Conservation (phyloP, 2,797 vertebrate species). For the Morus bassanus region DNA sequence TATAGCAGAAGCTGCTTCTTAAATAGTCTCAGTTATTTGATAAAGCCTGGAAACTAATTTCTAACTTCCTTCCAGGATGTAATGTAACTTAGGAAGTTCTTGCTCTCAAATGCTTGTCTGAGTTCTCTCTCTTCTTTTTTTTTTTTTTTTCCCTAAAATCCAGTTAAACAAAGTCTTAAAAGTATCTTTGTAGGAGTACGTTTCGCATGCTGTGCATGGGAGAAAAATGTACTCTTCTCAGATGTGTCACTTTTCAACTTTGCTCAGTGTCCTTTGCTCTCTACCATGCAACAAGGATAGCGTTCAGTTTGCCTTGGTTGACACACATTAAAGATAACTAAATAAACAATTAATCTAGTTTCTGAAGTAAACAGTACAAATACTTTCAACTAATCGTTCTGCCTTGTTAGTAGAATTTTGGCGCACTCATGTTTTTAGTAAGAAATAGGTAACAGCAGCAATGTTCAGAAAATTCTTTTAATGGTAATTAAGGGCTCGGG, state of each 20-base stretch:
- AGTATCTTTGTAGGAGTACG: neutral
- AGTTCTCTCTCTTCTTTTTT: neutral
- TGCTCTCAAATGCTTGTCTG: neutral
- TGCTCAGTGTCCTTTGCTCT: constrained; percentile 14
- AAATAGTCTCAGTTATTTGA: neutral
- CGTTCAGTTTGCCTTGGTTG: neutral
- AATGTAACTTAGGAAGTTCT: neutral
- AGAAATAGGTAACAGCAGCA: neutral
- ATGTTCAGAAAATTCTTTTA: neutral
- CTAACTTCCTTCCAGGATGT: neutral
- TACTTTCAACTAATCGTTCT: neutral
- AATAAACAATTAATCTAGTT: neutral
- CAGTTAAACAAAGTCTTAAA: neutral
- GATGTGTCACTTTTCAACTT: neutral
- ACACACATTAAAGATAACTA: neutral
- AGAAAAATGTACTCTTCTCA: neutral
- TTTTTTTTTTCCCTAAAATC: neutral
- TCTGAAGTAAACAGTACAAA: neutral
- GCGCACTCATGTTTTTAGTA: neutral
- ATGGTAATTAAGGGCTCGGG: neutral
- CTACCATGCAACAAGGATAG: neutral
- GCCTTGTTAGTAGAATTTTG: neutral
- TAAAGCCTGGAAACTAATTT: neutral
- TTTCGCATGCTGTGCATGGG: neutral
- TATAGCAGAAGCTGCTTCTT: neutral